Base-by-base conservation (phyloP, 2,888 invertebrate species). In the Biston betularia region DNA sequence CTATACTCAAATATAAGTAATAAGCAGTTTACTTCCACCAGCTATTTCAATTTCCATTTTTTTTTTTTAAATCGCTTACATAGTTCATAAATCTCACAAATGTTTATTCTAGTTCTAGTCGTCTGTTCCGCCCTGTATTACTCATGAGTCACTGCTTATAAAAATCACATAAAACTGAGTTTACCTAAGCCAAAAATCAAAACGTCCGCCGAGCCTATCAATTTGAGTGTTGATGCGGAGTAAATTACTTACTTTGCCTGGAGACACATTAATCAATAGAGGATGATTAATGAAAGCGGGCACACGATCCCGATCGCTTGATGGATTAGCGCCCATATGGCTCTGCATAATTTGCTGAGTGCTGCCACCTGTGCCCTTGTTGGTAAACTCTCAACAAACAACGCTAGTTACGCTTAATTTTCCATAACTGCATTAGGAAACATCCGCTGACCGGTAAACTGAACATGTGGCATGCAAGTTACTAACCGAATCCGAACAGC, bases 301-400 rank as follows among this genome's bases (percentile, higher is more conserved):
- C 87, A 78, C 81, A 83, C 84, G 87, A 87, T 87, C 86, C 79
- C 86, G 87, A 90, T 90, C 86, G 88, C 77, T 87, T 93, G 93
- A 93, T 92, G 92, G 92, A 93, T 92, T 93, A 92, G 90, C 87
- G 83, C 80, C 89, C 93, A 90, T 90, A 90, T 89, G 92, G 87
- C 84, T 87, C 87, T 87, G 92, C 90, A 92, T 92, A 92, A 92
- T 92, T 89, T 87, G 87, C 87, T 87, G 83, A 89, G 87, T 87
- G 88, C 84, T 75, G 76, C 84, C 91, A 92, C 90, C 91, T 92
- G 92, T 82, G 87, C 79, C 79, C 81, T 81, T 82, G 82, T 81
- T 80, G 80, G 81, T 82, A 80, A 72, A 71, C 74, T 74, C 65
- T 68, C 68, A 73, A 75, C 79, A 80, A 79, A 70, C 68, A 63